These are phyloP conservation scores for Chiloscyllium plagiosum DNA, from an alignment of 2,113 vertebrate genomes.

Conservation along the genomic window DNA sequence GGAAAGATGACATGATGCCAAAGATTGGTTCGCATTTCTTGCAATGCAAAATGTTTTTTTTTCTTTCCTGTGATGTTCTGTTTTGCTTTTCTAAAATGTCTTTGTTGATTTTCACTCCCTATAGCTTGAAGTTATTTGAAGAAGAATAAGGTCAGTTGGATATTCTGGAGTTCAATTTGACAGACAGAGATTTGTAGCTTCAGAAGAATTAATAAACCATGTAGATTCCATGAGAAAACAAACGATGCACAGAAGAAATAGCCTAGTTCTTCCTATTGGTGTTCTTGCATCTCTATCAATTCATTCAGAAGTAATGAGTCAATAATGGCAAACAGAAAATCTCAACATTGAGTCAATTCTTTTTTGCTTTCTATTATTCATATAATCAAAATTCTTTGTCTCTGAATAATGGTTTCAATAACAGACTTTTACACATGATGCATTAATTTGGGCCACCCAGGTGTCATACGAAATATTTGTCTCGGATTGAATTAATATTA, in stretches of 20 bases:
- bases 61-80: not conserved
- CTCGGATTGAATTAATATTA: not conserved
- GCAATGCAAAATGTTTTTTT: not conserved
- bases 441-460: not conserved
- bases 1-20: not conserved
- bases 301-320: not conserved
- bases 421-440: not conserved
- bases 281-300: not conserved
- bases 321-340: not conserved
- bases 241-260: not conserved
- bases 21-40: not conserved
- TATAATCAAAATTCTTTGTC: not conserved
- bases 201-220: not conserved
- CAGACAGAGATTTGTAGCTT: not conserved
- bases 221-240: not conserved
- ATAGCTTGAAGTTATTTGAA: not conserved
- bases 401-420: not conserved
- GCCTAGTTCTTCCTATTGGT: not conserved
- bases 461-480: too few relatives aligned
- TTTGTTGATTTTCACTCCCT: not conserved
- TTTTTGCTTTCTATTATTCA: not conserved
- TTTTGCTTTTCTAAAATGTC: not conserved
- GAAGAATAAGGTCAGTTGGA: not conserved
- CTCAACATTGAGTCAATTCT: not conserved
- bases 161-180: not conserved